phyloP scores from a whole-genome alignment of 2,888 invertebrate genomes.

The Alviniconcha strummeri region DNA sequence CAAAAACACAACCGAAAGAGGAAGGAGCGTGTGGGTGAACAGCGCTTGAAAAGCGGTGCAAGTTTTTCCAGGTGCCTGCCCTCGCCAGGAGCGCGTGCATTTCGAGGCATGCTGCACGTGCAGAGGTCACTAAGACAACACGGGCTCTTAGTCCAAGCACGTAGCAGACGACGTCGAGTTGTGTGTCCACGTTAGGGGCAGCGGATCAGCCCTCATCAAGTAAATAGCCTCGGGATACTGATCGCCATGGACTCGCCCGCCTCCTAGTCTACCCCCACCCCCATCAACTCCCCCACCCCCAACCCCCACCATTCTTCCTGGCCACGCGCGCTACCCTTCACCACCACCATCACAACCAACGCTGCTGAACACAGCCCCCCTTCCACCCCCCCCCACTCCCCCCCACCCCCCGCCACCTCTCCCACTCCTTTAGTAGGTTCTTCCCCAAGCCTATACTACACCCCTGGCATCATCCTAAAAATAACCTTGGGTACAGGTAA shows the following conservation, averaged over 20 bases:
- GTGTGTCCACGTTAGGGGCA: not conserved
- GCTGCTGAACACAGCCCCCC: too few relatives aligned
- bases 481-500: too few relatives aligned
- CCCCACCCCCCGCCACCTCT: too few relatives aligned
- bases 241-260: not conserved
- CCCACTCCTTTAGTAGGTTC: too few relatives aligned
- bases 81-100: not conserved
- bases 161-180: constrained; percentile 11
- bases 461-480: too few relatives aligned
- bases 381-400: too few relatives aligned
- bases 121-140: not conserved
- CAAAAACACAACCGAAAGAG: not conserved
- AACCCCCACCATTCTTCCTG: not conserved
- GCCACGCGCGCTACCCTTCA: not conserved
- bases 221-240: not conserved
- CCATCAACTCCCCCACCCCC: not conserved
- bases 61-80: constrained; percentile 18
- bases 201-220: not conserved
- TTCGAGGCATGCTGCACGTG: constrained; percentile 1
- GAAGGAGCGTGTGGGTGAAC: not conserved
- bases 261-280: not conserved
- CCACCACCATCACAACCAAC: not conserved
- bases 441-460: too few relatives aligned
- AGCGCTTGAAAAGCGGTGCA: not conserved
- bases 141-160: not conserved